Conservation (phyloP, 2,113 vertebrate genomes). For the Amphiprion ocellaris region DNA sequence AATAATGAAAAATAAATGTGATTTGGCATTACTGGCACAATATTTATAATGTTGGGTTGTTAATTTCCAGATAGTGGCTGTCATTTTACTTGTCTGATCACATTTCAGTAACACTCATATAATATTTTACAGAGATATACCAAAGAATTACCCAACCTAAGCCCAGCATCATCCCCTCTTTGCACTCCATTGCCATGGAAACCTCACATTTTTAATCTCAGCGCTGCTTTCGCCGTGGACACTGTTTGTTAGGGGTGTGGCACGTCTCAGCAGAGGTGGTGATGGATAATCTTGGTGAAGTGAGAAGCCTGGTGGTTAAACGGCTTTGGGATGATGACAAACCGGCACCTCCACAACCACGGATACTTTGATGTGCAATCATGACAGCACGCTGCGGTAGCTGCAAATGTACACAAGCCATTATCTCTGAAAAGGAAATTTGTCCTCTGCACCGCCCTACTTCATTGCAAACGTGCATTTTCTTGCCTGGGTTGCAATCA, state of each 20-base stretch:
- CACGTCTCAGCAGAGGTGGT: conserved; percentile 4
- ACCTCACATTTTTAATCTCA: conserved; percentile 80
- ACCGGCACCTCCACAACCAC: not conserved
- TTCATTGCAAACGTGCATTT: conserved; percentile 8
- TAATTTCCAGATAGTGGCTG: no score
- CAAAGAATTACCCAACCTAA: not conserved
- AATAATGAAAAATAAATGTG: no score
- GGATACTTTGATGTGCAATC: not conserved
- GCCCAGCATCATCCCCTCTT: not conserved
- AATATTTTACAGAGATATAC: not conserved
- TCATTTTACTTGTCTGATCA: not conserved
- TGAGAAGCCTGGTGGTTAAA: conserved; percentile 37
- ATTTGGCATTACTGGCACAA: no score
- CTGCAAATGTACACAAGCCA: not conserved
- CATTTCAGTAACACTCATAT: not conserved
- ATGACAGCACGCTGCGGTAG: not conserved
- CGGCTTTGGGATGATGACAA: conserved; percentile 13
- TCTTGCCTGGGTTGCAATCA: not conserved
- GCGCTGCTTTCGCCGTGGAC: conserved; percentile 84
- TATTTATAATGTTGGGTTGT: no score
- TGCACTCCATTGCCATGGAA: conserved; percentile 83
- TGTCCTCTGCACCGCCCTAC: not conserved
- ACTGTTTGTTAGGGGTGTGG: conserved; percentile 49
- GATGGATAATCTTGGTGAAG: conserved; percentile 44
- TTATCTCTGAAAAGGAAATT: not conserved